phyloP scores from a whole-genome alignment of 1,140 invertebrate genomes.

The Sinonovacula constricta region DNA sequence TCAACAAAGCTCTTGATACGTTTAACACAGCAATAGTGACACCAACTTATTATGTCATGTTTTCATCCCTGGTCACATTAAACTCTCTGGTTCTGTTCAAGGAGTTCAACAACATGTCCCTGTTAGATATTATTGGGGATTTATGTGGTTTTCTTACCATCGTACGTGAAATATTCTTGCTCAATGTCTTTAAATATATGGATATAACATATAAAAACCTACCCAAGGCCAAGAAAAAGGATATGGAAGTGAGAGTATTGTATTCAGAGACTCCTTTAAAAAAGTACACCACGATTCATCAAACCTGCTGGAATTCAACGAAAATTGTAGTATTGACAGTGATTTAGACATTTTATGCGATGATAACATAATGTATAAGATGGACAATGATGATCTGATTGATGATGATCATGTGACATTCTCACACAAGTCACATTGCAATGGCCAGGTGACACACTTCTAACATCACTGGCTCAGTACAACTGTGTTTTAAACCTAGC shows the following conservation, averaged over 20 bases:
- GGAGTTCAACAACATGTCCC: slow-evolving; percentile 90
- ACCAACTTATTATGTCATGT: slow-evolving; percentile 98
- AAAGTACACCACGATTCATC: slow-evolving; percentile 4
- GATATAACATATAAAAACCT: slow-evolving; percentile 84
- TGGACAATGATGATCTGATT: no score
- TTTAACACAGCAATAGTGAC: slow-evolving; percentile 97
- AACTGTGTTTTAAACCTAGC: no score
- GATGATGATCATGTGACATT: no score
- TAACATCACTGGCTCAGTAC: no score
- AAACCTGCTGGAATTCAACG: slow-evolving; percentile 4
- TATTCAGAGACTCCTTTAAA: no score
- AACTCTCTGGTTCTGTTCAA: slow-evolving; percentile 84
- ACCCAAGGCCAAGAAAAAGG: slow-evolving; percentile 59
- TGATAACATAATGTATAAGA: no score
- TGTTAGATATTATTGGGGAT: slow-evolving; percentile 89
- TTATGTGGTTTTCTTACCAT: slow-evolving; percentile 93
- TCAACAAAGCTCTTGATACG: slow-evolving; percentile 92
- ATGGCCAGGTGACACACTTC: no score
- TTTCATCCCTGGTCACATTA: slow-evolving; percentile 94
- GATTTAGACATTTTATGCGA: no score
- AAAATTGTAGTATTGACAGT: slow-evolving; percentile 29
- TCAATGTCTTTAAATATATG: slow-evolving; percentile 93
- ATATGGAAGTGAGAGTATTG: no score
- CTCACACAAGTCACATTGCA: no score
- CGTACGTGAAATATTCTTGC: slow-evolving; percentile 91